A percentile compares a stretch with the other conserved stretches of the same genome.
phyloP scores from a whole-genome alignment of 64 coral and sea anemone species.

The Catalaphyllia jardinei region DNA sequence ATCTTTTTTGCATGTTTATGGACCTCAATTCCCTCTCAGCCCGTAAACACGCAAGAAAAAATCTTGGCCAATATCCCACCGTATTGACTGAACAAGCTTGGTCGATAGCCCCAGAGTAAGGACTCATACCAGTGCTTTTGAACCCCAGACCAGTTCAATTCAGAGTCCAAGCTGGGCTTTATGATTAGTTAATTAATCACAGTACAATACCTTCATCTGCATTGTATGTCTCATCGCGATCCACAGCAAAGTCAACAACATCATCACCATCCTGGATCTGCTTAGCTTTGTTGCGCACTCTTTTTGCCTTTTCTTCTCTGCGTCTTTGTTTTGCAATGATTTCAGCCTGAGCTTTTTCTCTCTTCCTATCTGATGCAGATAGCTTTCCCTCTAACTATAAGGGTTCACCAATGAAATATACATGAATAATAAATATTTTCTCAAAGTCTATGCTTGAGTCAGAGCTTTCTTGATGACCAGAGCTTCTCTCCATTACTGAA shows the following conservation, averaged over 20 bases:
- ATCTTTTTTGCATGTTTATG: no score
- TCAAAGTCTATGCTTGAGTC: no score
- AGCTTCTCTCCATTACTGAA: no score
- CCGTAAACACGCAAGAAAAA: no score
- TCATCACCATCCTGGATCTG: conserved; percentile 70
- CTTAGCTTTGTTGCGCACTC: conserved; percentile 71
- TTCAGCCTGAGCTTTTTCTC: conserved; percentile 72
- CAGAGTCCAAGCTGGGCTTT: no score
- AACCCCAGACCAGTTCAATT: no score
- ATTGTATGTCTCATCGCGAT: conserved; percentile 90
- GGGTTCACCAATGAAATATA: background rate
- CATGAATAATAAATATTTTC: background rate
- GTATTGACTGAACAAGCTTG: no score
- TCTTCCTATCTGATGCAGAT: conserved; percentile 64
- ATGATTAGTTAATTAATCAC: no score
- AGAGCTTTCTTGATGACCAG: background rate
- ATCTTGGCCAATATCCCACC: no score
- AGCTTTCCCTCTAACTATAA: conserved; percentile 74
- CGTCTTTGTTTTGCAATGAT: conserved; percentile 67
- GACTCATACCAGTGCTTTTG: no score
- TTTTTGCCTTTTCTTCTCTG: conserved; percentile 80
- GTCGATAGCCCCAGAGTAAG: no score
- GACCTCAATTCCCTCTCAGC: no score
- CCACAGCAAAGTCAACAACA: conserved; percentile 52
- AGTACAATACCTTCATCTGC: conserved; percentile 67